A percentile compares a stretch with the other conserved stretches of the same genome.
Conservation (phyloP, 2,797 vertebrate species). For the Poeciliopsis gracilis region DNA sequence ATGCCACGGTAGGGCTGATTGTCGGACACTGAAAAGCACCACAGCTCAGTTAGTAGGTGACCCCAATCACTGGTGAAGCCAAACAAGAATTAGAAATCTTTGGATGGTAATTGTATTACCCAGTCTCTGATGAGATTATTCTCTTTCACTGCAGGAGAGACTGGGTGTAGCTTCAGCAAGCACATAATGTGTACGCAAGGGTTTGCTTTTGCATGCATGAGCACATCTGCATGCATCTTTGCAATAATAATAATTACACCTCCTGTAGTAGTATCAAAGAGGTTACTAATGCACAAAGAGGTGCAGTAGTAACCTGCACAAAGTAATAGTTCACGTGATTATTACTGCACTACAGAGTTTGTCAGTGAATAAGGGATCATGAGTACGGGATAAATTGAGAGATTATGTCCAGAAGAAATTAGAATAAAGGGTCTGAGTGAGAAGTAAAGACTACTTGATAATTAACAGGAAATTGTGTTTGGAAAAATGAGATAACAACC, state of each 20-base stretch:
- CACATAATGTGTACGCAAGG: neutral
- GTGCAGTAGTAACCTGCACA: no score
- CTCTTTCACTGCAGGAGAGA: neutral
- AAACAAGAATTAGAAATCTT: conserved; percentile 9
- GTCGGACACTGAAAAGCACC: conserved; percentile 42
- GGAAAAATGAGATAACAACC: neutral
- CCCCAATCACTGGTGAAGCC: conserved; percentile 57
- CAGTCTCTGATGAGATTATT: neutral
- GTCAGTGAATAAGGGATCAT: conserved; percentile 32
- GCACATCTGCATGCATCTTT: conserved; percentile 3
- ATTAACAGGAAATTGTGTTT: neutral
- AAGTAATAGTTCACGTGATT: conserved; percentile 13
- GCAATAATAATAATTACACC: conserved; percentile 19
- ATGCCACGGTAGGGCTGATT: conserved; percentile 32
- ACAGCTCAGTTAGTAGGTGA: conserved; percentile 53
- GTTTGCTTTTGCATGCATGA: conserved; percentile 35
- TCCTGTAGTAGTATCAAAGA: neutral
- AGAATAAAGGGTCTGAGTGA: neutral
- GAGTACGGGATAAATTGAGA: conserved; percentile 35
- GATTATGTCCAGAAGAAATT: conserved; percentile 30
- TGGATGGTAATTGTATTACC: conserved; percentile 4
- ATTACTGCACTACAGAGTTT: conserved; percentile 12
- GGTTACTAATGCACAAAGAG: no score
- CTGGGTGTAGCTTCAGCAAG: conserved; percentile 1
- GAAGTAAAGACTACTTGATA: neutral